Base-by-base conservation (phyloP, 2,797 vertebrate species). In the Sebastes minor region DNA sequence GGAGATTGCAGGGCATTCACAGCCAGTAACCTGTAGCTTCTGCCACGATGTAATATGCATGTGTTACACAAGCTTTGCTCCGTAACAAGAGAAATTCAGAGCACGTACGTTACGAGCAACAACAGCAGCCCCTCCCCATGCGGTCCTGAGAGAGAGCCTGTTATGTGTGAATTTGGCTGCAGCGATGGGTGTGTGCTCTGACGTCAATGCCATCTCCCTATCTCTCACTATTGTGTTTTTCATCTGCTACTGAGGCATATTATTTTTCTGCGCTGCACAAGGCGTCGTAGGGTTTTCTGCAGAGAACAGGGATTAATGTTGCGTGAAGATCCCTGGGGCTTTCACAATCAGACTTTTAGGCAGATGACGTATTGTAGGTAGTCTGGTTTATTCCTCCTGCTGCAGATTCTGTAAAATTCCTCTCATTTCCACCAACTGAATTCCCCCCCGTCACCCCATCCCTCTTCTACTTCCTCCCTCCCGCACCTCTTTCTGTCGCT, bases 121-220 rank as follows among this genome's bases (percentile, higher is more conserved):
- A 86, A 83, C 89, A 84, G 90, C 92, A 81, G 92, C 93, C 92
- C 94, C 93, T 92, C 94, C 93, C 92, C 87, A 83, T 80, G 90
- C 91, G 61, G 86, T 83, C 85, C 88, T 64, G 53, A 81, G 89
- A 91, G 88, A 78, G 87, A 88, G 89, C 71, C 85, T 83, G 92
- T 91, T 88, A 84, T 84, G 73, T 78, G 82, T 84, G 92, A 86
- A 79, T 93, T 86, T 80, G 91, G 93, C 92, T 91, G 92, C 92
- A 87, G 91, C 87, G 86, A 92, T 87, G 93, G 94, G 93, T 89
- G 93, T 94, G 92, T 88, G 89, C 89, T 85, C 78, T 95, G 94
- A 95, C 95, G 94, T 95, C 93, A 94, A 85, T 83, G 76, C 87
- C 79, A 52, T 81, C 86, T 80, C 74, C 61, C 80, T 59, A 57